phyloP scores from a whole-genome alignment of 2,888 invertebrate species.

The Lagria hirta region DNA sequence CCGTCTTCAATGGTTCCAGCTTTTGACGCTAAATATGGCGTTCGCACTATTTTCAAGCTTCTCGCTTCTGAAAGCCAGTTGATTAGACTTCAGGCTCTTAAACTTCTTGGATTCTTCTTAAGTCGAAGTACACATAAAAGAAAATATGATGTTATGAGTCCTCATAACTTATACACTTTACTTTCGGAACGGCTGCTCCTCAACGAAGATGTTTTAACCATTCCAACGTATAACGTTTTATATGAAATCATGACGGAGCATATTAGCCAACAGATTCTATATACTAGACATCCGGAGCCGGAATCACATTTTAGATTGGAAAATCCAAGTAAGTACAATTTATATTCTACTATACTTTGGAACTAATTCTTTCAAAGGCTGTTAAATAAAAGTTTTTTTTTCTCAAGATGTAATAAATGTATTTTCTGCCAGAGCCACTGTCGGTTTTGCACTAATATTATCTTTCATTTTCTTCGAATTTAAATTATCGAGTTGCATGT shows the following conservation, averaged over 20 bases:
- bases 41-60: conserved; percentile 95
- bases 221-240: conserved; percentile 97
- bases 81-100: conserved; percentile 92
- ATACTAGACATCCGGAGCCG: conserved; percentile 92
- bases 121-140: conserved; percentile 98
- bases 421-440: too few relatives aligned
- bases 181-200: conserved; percentile 89
- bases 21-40: conserved; percentile 96
- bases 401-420: too few relatives aligned
- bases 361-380: too few relatives aligned
- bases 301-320: conserved; percentile 93
- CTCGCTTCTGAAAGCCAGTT: conserved; percentile 94
- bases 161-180: conserved; percentile 96
- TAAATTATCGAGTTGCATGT: too few relatives aligned
- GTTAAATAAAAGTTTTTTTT: too few relatives aligned
- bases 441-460: too few relatives aligned
- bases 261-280: conserved; percentile 91
- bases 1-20: conserved; percentile 99
- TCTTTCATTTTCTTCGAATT: too few relatives aligned
- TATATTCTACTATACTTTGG: background rate
- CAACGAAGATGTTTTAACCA: conserved; percentile 84
- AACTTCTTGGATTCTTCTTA: conserved; percentile 95
- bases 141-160: conserved; percentile 99
- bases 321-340: conserved; percentile 81
- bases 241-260: conserved; percentile 99